Percentiles rank a stretch among this genome's conserved stretches.
Evolutionary conservation across 1,140 invertebrate species (phyloP).

Genomic region (Zaprionus lachaisei): DNA sequence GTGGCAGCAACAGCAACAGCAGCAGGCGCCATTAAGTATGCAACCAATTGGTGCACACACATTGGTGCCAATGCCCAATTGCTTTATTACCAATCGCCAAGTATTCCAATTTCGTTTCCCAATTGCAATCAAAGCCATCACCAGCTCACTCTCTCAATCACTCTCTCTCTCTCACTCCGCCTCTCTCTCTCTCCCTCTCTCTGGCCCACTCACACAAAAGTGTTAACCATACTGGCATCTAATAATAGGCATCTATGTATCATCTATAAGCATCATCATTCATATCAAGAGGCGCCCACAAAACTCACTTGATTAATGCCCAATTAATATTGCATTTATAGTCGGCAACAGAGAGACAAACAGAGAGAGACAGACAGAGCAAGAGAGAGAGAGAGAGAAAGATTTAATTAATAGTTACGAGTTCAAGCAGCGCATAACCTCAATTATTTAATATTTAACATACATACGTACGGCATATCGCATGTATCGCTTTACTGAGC

Average conservation of each 20-base stretch:
- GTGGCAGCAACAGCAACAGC: slow-evolving; percentile 20
- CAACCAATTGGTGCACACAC: slow-evolving; percentile 62
- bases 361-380: background rate
- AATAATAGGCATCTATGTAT: background rate
- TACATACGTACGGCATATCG: background rate
- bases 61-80: slow-evolving; percentile 16
- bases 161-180: background rate
- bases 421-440: slow-evolving; percentile 1
- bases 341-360: background rate
- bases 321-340: slow-evolving; percentile 1
- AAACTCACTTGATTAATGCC: background rate
- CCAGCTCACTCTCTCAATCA: no score
- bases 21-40: slow-evolving; percentile 57
- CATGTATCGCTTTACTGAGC: background rate
- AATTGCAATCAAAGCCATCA: slow-evolving; percentile 3
- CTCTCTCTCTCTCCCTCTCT: background rate
- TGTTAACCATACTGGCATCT: background rate
- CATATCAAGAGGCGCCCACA: background rate
- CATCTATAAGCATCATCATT: slow-evolving; percentile 4
- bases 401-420: slow-evolving; percentile 8
- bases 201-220: background rate
- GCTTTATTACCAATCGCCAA: slow-evolving; percentile 39
- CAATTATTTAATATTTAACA: slow-evolving; percentile 4
- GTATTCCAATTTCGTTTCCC: slow-evolving; percentile 15
- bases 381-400: background rate